Conservation (phyloP, 2,113 vertebrate species). For the Pelvicachromis taeniatus region DNA sequence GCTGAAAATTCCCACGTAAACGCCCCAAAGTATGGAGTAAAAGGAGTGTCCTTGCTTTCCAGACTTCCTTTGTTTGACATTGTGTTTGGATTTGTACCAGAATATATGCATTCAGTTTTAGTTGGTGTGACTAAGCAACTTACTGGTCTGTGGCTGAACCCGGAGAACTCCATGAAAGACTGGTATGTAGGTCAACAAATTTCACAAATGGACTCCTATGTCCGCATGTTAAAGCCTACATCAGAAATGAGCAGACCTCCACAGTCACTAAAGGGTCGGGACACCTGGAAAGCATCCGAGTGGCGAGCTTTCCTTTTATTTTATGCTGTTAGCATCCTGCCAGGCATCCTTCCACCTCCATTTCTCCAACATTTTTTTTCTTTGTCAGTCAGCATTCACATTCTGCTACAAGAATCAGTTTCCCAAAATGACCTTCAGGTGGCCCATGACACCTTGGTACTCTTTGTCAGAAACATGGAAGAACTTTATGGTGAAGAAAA, state of each 20-base stretch:
- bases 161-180: neutral
- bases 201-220: neutral
- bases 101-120: neutral
- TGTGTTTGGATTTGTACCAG: constrained; percentile 1
- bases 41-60: neutral
- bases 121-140: constrained; percentile 19
- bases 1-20: neutral
- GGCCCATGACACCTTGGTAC: neutral
- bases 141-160: neutral
- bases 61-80: constrained; percentile 12
- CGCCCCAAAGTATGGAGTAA: neutral
- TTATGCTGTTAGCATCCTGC: neutral
- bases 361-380: neutral
- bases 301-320: constrained; percentile 14
- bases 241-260: neutral
- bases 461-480: neutral
- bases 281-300: neutral
- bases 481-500: constrained; percentile 19
- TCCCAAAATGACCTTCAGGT: neutral
- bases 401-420: constrained; percentile 6
- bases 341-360: fast-evolving
- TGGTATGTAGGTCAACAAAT: neutral
- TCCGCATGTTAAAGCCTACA: neutral
- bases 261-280: neutral
- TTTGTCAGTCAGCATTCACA: neutral